phyloP scores from a whole-genome alignment of 2,888 invertebrate species.

The Cataglyphis rosenhaueri region DNA sequence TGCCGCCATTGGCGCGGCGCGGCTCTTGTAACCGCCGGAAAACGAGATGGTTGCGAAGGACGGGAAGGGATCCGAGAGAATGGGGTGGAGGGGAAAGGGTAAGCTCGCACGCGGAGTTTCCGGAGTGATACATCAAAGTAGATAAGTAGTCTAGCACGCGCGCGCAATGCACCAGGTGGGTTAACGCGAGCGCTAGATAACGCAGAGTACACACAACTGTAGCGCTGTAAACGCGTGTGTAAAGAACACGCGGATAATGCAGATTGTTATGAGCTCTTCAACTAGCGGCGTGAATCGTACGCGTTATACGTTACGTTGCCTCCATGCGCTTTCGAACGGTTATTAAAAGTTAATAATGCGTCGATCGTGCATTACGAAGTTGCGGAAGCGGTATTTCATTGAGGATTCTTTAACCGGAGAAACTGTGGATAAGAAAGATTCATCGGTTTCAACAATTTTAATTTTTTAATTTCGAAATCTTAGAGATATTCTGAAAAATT shows the following conservation, averaged over 20 bases:
- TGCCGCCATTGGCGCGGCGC: conserved; percentile 66
- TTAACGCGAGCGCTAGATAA: conserved; percentile 68
- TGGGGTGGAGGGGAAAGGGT: conserved; percentile 30
- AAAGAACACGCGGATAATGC: conserved; percentile 59
- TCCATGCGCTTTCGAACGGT: conserved; percentile 27
- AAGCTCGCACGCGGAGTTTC: conserved; percentile 66
- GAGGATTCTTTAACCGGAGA: conserved; percentile 20
- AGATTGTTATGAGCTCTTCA: conserved; percentile 53
- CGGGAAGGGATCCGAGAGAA: conserved; percentile 19
- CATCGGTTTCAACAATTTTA: not conserved
- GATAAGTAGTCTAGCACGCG: conserved; percentile 67
- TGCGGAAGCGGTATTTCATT: not conserved
- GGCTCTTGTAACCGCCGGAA: conserved; percentile 66
- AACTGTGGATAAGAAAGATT: not conserved
- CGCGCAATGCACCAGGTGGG: conserved; percentile 58
- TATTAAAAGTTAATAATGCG: conserved; percentile 43
- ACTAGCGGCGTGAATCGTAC: conserved; percentile 35
- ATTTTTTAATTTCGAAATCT: not conserved
- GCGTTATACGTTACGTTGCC: conserved; percentile 14
- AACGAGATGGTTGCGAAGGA: conserved; percentile 57
- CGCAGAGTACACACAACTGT: conserved; percentile 63
- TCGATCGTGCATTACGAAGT: not conserved
- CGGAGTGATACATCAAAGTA: conserved; percentile 69
- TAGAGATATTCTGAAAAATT: not conserved
- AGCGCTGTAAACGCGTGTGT: conserved; percentile 57